These are phyloP conservation scores for Cercopithecus mona DNA, from an alignment of 2,113 vertebrate genomes.

Conservation along the genomic window DNA sequence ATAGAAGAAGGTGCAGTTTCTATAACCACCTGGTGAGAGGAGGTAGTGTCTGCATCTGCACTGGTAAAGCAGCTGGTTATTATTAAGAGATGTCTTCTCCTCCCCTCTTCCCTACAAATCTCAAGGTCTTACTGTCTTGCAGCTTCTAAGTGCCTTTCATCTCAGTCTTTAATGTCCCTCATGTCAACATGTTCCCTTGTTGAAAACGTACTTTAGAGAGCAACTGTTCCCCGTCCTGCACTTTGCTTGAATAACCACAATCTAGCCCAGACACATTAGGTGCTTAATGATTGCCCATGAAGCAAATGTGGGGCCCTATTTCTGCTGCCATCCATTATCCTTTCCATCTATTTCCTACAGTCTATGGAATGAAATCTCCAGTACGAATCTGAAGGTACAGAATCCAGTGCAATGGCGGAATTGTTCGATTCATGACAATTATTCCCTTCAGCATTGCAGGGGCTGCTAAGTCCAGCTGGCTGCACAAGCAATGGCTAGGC, in stretches of 20 bases:
- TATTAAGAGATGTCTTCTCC: background rate
- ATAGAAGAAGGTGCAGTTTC: background rate
- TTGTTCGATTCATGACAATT: background rate
- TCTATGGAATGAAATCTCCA: background rate
- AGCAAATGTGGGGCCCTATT: background rate
- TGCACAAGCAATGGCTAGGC: background rate
- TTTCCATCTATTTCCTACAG: background rate
- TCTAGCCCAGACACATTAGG: background rate
- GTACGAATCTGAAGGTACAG: background rate
- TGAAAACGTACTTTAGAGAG: background rate
- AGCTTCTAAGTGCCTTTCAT: background rate
- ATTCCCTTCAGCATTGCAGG: background rate
- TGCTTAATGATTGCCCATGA: background rate
- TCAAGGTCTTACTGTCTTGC: background rate
- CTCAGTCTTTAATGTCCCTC: background rate
- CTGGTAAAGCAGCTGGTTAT: too few species aligned
- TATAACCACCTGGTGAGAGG: background rate
- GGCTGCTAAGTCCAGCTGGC: background rate
- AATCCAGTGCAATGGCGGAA: background rate
- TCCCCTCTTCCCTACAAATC: background rate
- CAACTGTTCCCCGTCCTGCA: background rate
- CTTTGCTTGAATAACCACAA: background rate
- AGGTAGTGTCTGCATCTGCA: accelerated
- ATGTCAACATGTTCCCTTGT: background rate
- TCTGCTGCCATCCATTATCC: background rate